Evolutionary conservation across 2,888 invertebrate species (phyloP), one percentile per base, ranked within the genome.

Genomic region (Catocala sponsa): DNA sequence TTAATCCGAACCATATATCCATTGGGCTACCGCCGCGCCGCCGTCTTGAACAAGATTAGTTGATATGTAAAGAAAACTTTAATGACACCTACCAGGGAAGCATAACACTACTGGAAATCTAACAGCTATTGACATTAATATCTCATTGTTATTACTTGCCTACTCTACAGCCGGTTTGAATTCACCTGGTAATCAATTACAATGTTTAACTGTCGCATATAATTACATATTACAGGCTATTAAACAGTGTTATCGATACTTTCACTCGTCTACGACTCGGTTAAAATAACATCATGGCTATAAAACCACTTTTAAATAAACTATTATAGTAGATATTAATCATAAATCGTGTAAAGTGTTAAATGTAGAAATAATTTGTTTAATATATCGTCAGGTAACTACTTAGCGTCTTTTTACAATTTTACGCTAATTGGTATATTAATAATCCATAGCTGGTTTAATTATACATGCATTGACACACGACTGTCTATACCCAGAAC

Each of bases 141-240:
- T 53, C 33, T 53, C 15, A 53, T 53, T 59, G 53, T 53, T 52
- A 52, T 48, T 48, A 13, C 41, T 48, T 41, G 13, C 7, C 38
- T 25, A 6, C 54, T 12, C n/a, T n/a, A 13, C 53, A 59, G 54
- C 49, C 49, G 59, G 43, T 49, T 54, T 25, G 7, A 44, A 54
- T 54, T 48, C 49, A 54, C 12, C 11, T 33, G 33, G 10, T n/a
- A 46, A 53, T 59, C 59, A 53, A 59, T 59, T 59, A 59, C 43
- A 4, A 42, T 52, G 59, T 53, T 44, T 48, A 59, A 53, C 48
- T 59, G 59, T 59, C 59, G 13, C 33, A 48, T 42, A 38, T 53
- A 48, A 59, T 59, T 59, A 59, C 32, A 11, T 32, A 53, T 42
- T 53, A 52, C 59, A 47, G 15, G 48, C 53, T 53, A 52, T 59